Percentiles rank a stretch among this genome's conserved stretches.
Conservation (phyloP, 2,888 invertebrate species). For the Dorcus parallelipipedus region DNA sequence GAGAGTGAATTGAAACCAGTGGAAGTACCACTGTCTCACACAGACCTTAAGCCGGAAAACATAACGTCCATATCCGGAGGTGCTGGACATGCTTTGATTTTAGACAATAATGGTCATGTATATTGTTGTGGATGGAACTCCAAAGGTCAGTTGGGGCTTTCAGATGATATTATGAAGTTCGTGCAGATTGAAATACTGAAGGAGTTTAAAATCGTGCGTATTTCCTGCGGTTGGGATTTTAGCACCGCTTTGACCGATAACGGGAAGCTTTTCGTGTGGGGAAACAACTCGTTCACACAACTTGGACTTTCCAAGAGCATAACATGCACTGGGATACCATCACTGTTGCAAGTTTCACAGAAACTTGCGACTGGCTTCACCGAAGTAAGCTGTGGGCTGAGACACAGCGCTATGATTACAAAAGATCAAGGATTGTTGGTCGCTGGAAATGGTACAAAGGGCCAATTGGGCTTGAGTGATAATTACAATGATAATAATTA, state of each 20-base stretch:
- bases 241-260: slow-evolving; percentile 70
- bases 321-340: slow-evolving; percentile 48
- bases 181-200: slow-evolving; percentile 60
- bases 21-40: slow-evolving; percentile 40
- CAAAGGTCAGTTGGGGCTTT: slow-evolving; percentile 67
- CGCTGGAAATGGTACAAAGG: slow-evolving; percentile 65
- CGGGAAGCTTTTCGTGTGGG: slow-evolving; percentile 75
- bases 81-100: slow-evolving; percentile 71
- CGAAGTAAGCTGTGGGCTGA: slow-evolving; percentile 63
- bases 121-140: slow-evolving; percentile 78
- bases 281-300: slow-evolving; percentile 76
- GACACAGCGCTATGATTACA: slow-evolving; percentile 65
- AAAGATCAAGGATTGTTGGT: slow-evolving; percentile 56
- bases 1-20: slow-evolving; percentile 65
- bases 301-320: slow-evolving; percentile 58
- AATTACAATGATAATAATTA: slow-evolving; percentile 47
- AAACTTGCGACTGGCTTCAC: slow-evolving; percentile 53
- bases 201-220: slow-evolving; percentile 54
- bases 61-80: slow-evolving; percentile 69
- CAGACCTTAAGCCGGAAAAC: slow-evolving; percentile 46
- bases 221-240: slow-evolving; percentile 80
- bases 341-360: slow-evolving; percentile 46
- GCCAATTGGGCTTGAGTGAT: slow-evolving; percentile 62
- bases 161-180: slow-evolving; percentile 53
- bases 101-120: slow-evolving; percentile 64